These are phyloP conservation scores for Limnephilus lunatus DNA, from an alignment of 2,888 invertebrate genomes.

Conservation along the genomic window DNA sequence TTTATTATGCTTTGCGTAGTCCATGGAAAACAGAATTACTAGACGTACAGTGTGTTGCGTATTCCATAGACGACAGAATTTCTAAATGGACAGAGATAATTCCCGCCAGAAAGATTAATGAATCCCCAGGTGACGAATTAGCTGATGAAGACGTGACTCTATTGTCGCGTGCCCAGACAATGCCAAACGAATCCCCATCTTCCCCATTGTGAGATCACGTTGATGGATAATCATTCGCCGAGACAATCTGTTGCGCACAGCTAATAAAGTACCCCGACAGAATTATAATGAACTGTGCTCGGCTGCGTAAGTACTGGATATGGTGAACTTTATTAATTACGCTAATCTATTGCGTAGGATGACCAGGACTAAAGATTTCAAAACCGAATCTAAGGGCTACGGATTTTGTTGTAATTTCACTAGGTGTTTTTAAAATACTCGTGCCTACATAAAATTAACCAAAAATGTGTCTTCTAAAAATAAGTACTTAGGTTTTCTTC, in stretches of 20 bases:
- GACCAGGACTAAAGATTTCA: neutral
- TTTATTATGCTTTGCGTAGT: neutral
- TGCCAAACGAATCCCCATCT: neutral
- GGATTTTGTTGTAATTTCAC: neutral
- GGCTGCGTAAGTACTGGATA: neutral
- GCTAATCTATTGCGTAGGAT: slow-evolving; percentile 28
- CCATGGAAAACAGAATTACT: neutral
- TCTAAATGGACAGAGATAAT: neutral
- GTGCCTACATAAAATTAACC: no score
- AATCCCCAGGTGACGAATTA: slow-evolving; percentile 13
- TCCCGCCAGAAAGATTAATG: neutral
- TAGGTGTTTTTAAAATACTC: neutral
- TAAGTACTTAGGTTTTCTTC: no score
- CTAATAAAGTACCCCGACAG: neutral
- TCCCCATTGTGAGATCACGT: neutral
- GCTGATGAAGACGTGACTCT: neutral
- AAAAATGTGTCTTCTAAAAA: no score
- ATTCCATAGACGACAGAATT: neutral
- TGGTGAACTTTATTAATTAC: slow-evolving; percentile 36
- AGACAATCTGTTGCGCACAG: neutral
- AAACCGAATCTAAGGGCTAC: neutral
- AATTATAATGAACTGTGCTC: slow-evolving; percentile 15
- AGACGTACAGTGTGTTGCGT: neutral
- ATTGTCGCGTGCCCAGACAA: slow-evolving; percentile 11
- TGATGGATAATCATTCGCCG: slow-evolving; percentile 9